These are phyloP conservation scores for Propithecus deckenii DNA, from an alignment of 2,797 vertebrate genomes.

Conservation along the genomic window DNA sequence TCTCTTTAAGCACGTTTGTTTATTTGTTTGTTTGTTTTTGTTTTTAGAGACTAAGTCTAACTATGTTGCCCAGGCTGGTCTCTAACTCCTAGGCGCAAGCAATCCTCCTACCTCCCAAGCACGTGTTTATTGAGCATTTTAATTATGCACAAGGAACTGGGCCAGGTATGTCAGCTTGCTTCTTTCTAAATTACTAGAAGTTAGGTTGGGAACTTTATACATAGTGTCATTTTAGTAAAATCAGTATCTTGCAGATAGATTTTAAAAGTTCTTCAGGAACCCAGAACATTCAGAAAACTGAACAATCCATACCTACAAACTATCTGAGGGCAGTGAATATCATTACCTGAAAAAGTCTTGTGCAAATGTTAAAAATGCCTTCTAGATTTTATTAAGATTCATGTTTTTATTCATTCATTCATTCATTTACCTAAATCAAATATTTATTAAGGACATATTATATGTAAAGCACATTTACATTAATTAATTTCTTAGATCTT, in stretches of 20 bases:
- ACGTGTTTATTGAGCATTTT: background rate
- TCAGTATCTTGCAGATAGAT: slow-evolving; percentile 1
- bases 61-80: background rate
- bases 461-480: background rate
- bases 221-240: background rate
- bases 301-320: background rate
- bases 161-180: background rate
- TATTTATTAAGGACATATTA: slow-evolving; percentile 13
- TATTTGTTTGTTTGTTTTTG: background rate
- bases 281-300: background rate
- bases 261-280: background rate
- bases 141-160: background rate
- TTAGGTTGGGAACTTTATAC: background rate
- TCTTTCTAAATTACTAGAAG: slow-evolving; percentile 3
- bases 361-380: slow-evolving; percentile 11
- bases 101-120: background rate
- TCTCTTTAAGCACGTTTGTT: background rate
- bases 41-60: background rate
- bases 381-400: background rate
- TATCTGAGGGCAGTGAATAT: background rate
- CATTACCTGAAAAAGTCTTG: background rate
- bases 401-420: background rate
- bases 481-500: slow-evolving; percentile 12
- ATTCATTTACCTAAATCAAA: slow-evolving; percentile 41
- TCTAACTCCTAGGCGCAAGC: background rate